Evolutionary conservation across 2,113 vertebrate genomes (phyloP).

Genomic region (Stigmatopora nigra): DNA sequence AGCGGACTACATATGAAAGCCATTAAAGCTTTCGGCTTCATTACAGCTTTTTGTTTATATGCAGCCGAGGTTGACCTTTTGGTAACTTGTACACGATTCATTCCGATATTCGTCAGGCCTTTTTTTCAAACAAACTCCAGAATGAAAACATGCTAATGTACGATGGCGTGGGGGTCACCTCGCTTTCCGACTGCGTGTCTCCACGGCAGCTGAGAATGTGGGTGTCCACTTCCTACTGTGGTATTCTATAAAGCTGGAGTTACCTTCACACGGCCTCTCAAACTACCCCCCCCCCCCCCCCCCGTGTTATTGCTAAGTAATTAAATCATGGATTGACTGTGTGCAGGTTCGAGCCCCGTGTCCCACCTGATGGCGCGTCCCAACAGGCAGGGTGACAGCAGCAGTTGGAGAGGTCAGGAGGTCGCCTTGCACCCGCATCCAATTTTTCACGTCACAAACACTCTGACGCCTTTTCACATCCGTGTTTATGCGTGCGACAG

Average conservation of each 20-base stretch:
- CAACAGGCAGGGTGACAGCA: slow-evolving; percentile 59
- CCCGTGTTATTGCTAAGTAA: too few relatives aligned
- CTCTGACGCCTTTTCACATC: not conserved
- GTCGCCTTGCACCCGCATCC: not conserved
- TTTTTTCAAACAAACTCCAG: not conserved
- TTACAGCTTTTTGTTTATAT: slow-evolving; percentile 18
- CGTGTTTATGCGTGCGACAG: slow-evolving; percentile 23
- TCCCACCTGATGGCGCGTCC: slow-evolving; percentile 57
- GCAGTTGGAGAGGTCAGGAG: slow-evolving; percentile 57
- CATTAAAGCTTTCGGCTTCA: slow-evolving; percentile 27
- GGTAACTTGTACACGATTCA: not conserved
- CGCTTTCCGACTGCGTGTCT: slow-evolving; percentile 53
- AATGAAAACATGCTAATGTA: too few relatives aligned
- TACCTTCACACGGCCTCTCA: slow-evolving; percentile 20
- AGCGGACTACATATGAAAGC: slow-evolving; percentile 30
- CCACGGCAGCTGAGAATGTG: slow-evolving; percentile 66
- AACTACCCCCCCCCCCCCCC: too few relatives aligned
- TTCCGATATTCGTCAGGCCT: not conserved
- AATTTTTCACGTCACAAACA: not conserved
- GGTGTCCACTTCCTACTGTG: slow-evolving; percentile 55
- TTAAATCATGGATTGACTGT: not conserved
- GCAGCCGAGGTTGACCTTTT: not conserved
- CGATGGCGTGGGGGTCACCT: slow-evolving; percentile 6
- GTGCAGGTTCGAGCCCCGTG: slow-evolving; percentile 45
- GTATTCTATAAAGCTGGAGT: slow-evolving; percentile 52